These are phyloP conservation scores for Tenthredo notha DNA, from an alignment of 2,888 invertebrate species.

Conservation along the genomic window DNA sequence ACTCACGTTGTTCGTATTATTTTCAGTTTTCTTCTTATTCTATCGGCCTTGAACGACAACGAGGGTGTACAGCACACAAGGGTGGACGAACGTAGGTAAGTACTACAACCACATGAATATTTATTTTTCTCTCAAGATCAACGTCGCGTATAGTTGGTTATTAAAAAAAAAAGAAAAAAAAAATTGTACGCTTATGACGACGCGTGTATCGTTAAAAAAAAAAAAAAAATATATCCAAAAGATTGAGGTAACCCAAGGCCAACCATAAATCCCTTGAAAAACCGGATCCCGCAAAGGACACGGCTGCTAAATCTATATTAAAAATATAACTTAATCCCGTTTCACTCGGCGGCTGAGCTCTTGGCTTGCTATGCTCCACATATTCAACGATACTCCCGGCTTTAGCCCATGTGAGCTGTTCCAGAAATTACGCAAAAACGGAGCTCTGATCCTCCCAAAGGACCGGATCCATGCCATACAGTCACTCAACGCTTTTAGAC, in stretches of 20 bases:
- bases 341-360: not conserved
- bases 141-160: not conserved
- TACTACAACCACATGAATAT: not conserved
- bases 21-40: not conserved
- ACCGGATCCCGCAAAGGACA: slow-evolving; percentile 2
- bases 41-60: not conserved
- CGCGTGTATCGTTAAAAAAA: not conserved
- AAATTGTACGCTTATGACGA: not conserved
- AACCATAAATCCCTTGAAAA: slow-evolving; percentile 13
- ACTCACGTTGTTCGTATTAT: not conserved
- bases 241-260: not conserved
- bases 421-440: slow-evolving; percentile 44
- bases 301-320: slow-evolving; percentile 32
- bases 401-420: slow-evolving; percentile 7
- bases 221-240: too few species aligned
- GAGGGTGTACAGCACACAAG: not conserved
- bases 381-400: not conserved
- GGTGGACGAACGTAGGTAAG: not conserved
- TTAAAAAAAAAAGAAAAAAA: not conserved
- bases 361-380: not conserved
- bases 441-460: slow-evolving; percentile 39
- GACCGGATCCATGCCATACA: slow-evolving; percentile 33
- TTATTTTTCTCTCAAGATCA: not conserved
- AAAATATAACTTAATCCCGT: slow-evolving; percentile 45
- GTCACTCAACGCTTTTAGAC: slow-evolving; percentile 39